Percentiles rank a stretch among this genome's conserved stretches.
phyloP scores from a whole-genome alignment of 2,797 vertebrate genomes.

The Echiichthys vipera region DNA sequence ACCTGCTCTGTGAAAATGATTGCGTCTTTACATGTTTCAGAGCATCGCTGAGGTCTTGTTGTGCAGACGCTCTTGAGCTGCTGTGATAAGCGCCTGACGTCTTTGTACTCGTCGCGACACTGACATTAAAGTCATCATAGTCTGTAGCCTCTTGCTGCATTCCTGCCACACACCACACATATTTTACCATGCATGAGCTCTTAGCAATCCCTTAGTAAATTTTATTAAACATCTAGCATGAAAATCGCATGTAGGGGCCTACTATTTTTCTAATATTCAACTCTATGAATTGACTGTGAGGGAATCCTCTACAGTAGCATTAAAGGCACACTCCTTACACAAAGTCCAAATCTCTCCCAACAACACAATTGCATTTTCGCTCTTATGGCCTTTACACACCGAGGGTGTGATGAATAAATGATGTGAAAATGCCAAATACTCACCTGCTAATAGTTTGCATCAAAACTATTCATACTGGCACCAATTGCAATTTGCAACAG shows the following conservation, averaged over 20 bases:
- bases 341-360: slow-evolving; percentile 29
- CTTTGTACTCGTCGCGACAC: slow-evolving; percentile 89
- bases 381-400: slow-evolving; percentile 15
- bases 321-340: background rate
- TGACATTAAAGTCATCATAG: slow-evolving; percentile 89
- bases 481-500: too few relatives aligned
- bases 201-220: slow-evolving; percentile 8
- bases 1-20: slow-evolving; percentile 90
- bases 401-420: too few relatives aligned
- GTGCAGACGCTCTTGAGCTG: slow-evolving; percentile 88
- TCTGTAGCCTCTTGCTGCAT: slow-evolving; percentile 78
- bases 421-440: too few relatives aligned
- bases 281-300: background rate
- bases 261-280: background rate
- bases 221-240: background rate
- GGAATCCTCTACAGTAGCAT: background rate
- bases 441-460: too few relatives aligned
- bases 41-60: slow-evolving; percentile 89
- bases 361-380: slow-evolving; percentile 42
- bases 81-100: slow-evolving; percentile 90
- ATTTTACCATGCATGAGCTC: slow-evolving; percentile 83
- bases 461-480: too few relatives aligned
- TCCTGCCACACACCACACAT: slow-evolving; percentile 60
- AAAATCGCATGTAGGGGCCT: background rate
- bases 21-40: slow-evolving; percentile 88